These are phyloP conservation scores for Pontoporia blainvillei DNA, from an alignment of 2,113 vertebrate genomes.

Conservation along the genomic window DNA sequence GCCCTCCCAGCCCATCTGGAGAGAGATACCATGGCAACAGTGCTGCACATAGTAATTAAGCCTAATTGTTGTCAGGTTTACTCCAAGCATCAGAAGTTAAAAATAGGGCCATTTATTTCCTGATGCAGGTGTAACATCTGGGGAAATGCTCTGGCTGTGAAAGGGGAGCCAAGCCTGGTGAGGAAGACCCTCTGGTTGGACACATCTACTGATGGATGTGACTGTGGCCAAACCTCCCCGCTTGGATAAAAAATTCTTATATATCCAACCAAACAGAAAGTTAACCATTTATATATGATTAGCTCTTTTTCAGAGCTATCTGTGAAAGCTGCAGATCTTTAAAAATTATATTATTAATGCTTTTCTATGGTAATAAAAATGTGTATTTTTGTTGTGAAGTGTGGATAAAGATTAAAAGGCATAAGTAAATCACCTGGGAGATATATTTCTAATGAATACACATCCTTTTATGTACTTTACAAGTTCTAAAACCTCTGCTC, in stretches of 20 bases:
- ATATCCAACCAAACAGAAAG: not conserved
- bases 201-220: not conserved
- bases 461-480: not conserved
- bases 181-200: constrained; percentile 1
- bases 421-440: not conserved
- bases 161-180: constrained; percentile 24
- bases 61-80: constrained; percentile 74
- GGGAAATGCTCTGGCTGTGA: constrained; percentile 37
- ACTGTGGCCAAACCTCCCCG: not conserved
- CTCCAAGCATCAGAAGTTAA: constrained; percentile 69
- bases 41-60: constrained; percentile 69
- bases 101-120: constrained; percentile 76
- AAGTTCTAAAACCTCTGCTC: not conserved
- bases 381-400: not conserved
- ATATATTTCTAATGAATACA: not conserved
- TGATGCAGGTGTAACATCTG: constrained; percentile 68
- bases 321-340: not conserved
- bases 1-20: constrained; percentile 55
- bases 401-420: not conserved
- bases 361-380: not conserved
- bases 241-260: not conserved
- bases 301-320: not conserved
- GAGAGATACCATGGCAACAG: constrained; percentile 50
- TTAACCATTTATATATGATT: not conserved
- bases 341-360: not conserved